These are phyloP conservation scores for Bolinopsis microptera DNA, from an alignment of 37 sponge, comb jelly and placozoan genomes.

Conservation along the genomic window DNA sequence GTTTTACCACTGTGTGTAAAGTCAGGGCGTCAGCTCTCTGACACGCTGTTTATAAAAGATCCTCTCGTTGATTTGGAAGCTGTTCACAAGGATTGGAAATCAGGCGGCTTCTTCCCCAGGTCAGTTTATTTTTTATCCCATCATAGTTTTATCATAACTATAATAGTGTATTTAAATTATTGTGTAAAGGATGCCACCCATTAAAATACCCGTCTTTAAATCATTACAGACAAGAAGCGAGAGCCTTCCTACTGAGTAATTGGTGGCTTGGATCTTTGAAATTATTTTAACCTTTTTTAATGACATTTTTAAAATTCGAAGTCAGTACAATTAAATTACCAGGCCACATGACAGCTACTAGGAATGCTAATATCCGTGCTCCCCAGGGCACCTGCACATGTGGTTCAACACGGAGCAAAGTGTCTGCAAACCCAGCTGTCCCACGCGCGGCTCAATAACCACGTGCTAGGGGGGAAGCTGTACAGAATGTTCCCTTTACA, in stretches of 20 bases:
- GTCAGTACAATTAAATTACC: no score
- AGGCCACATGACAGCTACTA: no score
- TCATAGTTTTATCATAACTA: no score
- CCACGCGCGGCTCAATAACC: not conserved
- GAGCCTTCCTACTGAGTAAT: no score
- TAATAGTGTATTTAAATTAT: not conserved
- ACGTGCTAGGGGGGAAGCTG: not conserved
- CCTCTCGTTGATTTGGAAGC: not conserved
- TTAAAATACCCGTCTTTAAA: no score
- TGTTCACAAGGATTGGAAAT: conserved; percentile 15
- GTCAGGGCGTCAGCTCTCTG: not conserved
- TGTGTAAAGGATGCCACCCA: not conserved
- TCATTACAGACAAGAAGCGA: no score
- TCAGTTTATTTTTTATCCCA: not conserved
- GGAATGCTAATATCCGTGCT: no score
- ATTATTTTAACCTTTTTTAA: no score
- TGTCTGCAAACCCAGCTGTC: not conserved
- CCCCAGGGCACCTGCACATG: conserved; percentile 1
- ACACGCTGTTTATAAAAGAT: not conserved
- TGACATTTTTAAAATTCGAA: no score
- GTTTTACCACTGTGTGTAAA: not conserved
- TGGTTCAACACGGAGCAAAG: not conserved
- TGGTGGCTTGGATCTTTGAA: no score
- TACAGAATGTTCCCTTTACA: not conserved
- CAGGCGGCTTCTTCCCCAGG: not conserved